These are phyloP conservation scores for Melanostigma gelatinosum DNA, from an alignment of 2,113 vertebrate genomes.

Conservation along the genomic window DNA sequence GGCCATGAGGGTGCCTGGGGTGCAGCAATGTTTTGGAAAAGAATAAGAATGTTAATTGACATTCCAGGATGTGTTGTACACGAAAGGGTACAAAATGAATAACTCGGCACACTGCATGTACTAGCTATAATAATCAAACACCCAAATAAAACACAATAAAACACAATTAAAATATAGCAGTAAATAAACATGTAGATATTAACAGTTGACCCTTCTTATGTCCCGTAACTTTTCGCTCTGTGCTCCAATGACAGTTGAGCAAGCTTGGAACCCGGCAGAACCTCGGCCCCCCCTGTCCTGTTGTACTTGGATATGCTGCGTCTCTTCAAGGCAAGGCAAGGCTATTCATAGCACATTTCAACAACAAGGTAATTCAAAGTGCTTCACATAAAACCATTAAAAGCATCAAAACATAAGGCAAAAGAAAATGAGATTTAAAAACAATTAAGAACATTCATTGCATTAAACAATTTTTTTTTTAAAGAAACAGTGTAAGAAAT, in stretches of 20 bases:
- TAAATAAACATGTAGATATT: background rate
- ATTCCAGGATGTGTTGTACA: background rate
- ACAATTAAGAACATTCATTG: no score
- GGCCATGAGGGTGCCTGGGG: no score
- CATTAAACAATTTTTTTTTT: no score
- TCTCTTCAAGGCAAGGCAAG: background rate
- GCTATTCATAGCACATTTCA: no score
- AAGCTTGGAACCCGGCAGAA: background rate
- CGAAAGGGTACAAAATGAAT: background rate
- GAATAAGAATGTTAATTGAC: background rate
- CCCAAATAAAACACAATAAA: background rate
- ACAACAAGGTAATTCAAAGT: no score
- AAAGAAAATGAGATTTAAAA: no score
- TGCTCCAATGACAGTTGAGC: background rate
- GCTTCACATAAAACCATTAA: no score
- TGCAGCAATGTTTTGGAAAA: no score
- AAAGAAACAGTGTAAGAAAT: no score
- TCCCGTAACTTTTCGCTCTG: background rate
- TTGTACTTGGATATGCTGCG: no score
- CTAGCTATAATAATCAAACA: background rate
- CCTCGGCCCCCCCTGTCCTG: background rate
- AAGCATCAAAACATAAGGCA: no score
- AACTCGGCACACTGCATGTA: background rate
- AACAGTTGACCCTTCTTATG: background rate
- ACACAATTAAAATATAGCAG: background rate